Percentiles rank a stretch among this genome's conserved stretches.
Evolutionary conservation across 2,888 invertebrate species (phyloP).

Genomic region (Calameuta idolon): DNA sequence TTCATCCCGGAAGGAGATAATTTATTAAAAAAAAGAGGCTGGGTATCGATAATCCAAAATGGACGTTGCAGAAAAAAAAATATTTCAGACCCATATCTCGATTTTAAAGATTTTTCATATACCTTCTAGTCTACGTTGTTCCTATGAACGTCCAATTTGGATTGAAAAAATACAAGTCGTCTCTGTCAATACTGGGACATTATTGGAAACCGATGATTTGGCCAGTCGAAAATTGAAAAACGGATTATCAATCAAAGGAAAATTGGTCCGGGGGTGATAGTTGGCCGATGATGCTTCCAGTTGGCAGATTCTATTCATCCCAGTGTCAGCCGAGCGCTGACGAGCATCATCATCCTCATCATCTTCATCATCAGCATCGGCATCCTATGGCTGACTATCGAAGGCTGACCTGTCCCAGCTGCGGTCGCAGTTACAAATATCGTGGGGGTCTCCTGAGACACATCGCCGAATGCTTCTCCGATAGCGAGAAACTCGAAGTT

Average conservation of each 20-base stretch:
- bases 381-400: slow-evolving; percentile 58
- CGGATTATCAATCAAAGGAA: slow-evolving; percentile 7
- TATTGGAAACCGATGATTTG: no score
- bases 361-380: not conserved
- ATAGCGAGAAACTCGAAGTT: slow-evolving; percentile 48
- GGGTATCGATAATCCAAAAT: no score
- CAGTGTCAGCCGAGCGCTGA: slow-evolving; percentile 33
- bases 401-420: slow-evolving; percentile 62
- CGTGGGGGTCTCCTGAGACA: slow-evolving; percentile 63
- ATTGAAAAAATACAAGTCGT: no score
- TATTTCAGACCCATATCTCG: no score
- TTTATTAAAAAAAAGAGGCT: no score
- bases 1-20: no score
- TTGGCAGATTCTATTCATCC: slow-evolving; percentile 41
- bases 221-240: not conserved
- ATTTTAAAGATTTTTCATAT: no score
- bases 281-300: slow-evolving; percentile 52
- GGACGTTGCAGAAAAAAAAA: no score
- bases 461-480: slow-evolving; percentile 60
- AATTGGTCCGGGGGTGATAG: slow-evolving; percentile 29
- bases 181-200: no score
- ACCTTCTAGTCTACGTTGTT: not conserved
- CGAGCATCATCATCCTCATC: no score
- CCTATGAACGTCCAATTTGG: not conserved
- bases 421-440: slow-evolving; percentile 65